Evolutionary conservation across 2,113 vertebrate genomes (phyloP).

Genomic region (Emydocephalus ijimae): DNA sequence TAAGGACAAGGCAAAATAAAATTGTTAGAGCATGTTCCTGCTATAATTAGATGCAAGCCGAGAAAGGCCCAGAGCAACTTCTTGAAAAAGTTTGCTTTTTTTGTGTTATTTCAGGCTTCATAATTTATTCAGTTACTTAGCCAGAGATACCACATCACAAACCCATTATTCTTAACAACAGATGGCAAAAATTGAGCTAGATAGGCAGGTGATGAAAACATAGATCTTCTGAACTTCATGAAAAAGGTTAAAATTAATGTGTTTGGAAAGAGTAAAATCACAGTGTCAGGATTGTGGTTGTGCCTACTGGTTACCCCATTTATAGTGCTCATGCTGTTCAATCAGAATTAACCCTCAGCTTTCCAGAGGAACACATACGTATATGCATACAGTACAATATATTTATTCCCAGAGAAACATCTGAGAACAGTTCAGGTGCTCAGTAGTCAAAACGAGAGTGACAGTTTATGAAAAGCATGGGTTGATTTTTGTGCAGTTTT

Average conservation of each 20-base stretch:
- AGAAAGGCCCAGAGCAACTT: not conserved
- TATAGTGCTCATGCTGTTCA: not conserved
- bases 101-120: not conserved
- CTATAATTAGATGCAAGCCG: not conserved
- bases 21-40: not conserved
- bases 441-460: not conserved
- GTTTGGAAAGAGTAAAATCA: not conserved
- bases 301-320: not conserved
- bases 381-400: not conserved
- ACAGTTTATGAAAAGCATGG: not conserved
- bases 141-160: not conserved
- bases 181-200: not conserved
- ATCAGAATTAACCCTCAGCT: not conserved
- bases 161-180: not conserved
- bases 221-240: not conserved
- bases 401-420: not conserved
- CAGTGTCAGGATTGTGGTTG: no score
- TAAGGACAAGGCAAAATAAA: not conserved
- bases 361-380: no score
- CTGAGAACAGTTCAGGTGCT: not conserved
- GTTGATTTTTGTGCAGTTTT: not conserved
- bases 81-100: not conserved
- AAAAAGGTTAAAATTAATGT: not conserved
- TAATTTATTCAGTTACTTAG: not conserved
- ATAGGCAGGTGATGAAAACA: not conserved